Evolutionary conservation across 2,797 vertebrate genomes (phyloP).

Genomic region (Alectoris magna): DNA sequence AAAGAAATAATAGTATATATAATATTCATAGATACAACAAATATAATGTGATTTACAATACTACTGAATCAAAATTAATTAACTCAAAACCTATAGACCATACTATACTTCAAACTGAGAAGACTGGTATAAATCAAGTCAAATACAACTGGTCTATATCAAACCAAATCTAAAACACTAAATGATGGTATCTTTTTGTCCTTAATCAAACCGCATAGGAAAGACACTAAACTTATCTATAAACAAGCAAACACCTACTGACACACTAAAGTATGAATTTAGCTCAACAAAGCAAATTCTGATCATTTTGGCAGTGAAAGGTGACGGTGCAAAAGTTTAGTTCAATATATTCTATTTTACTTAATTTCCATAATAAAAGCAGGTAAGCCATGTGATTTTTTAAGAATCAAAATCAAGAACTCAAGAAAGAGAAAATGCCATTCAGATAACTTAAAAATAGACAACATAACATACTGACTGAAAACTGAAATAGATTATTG

Average conservation of each 20-base stretch:
- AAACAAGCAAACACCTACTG: neutral
- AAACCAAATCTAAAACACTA: neutral
- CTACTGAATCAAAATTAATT: neutral
- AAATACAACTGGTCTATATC: neutral
- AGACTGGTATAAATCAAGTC: neutral
- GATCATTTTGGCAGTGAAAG: neutral
- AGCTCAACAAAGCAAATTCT: neutral
- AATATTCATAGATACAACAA: neutral
- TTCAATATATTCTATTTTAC: neutral
- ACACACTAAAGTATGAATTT: neutral
- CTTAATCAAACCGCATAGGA: neutral
- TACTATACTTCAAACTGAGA: neutral
- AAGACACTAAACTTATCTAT: neutral
- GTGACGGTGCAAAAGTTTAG: neutral
- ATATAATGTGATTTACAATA: neutral
- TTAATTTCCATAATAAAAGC: neutral
- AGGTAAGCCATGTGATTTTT: neutral
- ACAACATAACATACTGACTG: neutral
- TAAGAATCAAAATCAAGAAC: neutral
- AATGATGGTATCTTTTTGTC: neutral
- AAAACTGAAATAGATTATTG: neutral
- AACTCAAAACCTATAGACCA: neutral
- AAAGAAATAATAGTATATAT: neutral
- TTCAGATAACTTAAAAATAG: neutral
- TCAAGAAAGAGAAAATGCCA: neutral